Evolutionary conservation across 1,140 invertebrate species (phyloP), one percentile per base, ranked within the genome.

Genomic region (Pantala flavescens): DNA sequence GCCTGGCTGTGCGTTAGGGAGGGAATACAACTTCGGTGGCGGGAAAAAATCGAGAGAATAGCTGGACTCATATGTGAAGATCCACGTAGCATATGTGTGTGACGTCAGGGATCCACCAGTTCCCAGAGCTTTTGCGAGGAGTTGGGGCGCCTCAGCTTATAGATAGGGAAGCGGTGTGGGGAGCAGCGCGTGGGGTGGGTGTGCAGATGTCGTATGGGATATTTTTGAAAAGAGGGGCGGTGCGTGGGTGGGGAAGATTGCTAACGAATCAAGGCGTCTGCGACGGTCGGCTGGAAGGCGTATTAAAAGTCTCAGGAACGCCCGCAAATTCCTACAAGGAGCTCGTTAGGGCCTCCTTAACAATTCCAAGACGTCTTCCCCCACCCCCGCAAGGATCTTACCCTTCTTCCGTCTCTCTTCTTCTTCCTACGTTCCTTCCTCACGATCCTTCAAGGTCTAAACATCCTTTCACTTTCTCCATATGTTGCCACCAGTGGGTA

Each of bases 401-500:
- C 74, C 71, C n/a, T 43, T 23, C 24, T 28, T 49, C 49, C 43
- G 0, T 28, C 36, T 24, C 55, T 21, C 16, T 43, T 42, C 43
- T 55, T 28, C 42, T 21, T 63, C 21, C 21, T 55, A 14, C 36
- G 74, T 75, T 23, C 23, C 43, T 49, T 24, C 71, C 24, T 21
- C 71, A 19, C 55, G 3, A 43, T 36, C 71, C 63, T 71, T 36
- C 71, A 21, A 16, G 36, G 12, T 28, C 43, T 23, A 43, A 23
- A 55, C 71, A 49, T 72, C 71, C 24, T 36, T 21, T 63, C 71
- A 70, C 72, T 76, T 76, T 76, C 75, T 76, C 75, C 75, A 76
- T 76, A 76, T 76, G 75, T 76, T 76, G 73, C 75, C 73, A 76
- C 75, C 75, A n/a, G 75, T 74, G 75, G 75, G 63, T 76, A 74